phyloP scores from a whole-genome alignment of 2,888 invertebrate genomes.

The Troides oblongomaculatus region DNA sequence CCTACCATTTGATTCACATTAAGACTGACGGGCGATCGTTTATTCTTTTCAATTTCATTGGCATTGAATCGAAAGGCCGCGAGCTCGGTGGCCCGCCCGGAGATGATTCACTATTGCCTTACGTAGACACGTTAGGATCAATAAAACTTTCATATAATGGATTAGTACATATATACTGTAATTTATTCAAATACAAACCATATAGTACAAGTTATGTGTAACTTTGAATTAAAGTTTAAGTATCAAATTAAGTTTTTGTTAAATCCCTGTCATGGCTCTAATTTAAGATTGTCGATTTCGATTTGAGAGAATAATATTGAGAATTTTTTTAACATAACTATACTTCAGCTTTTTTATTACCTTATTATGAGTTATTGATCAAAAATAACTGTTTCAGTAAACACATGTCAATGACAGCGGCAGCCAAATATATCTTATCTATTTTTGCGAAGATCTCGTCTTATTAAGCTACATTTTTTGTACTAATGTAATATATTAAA shows the following conservation, averaged over 20 bases:
- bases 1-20: constrained; percentile 68
- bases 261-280: background rate
- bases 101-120: constrained; percentile 49
- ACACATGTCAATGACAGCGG: no score
- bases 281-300: no score
- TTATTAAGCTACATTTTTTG: no score
- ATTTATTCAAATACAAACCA: constrained; percentile 1
- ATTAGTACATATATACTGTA: background rate
- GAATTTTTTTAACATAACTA: no score
- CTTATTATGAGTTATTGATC: no score
- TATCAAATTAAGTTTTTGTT: background rate
- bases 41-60: constrained; percentile 65
- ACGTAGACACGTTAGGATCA: constrained; percentile 45
- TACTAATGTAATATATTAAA: background rate
- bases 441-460: no score
- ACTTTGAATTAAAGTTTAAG: background rate
- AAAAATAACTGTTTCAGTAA: no score
- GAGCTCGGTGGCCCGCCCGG: constrained; percentile 61
- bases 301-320: no score
- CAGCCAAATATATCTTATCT: no score
- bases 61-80: constrained; percentile 46
- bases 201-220: background rate
- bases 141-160: constrained; percentile 38
- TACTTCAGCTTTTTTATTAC: no score
- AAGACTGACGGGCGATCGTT: constrained; percentile 56